These are phyloP conservation scores for Carassius carassius DNA, from an alignment of 2,113 vertebrate species.

Conservation along the genomic window DNA sequence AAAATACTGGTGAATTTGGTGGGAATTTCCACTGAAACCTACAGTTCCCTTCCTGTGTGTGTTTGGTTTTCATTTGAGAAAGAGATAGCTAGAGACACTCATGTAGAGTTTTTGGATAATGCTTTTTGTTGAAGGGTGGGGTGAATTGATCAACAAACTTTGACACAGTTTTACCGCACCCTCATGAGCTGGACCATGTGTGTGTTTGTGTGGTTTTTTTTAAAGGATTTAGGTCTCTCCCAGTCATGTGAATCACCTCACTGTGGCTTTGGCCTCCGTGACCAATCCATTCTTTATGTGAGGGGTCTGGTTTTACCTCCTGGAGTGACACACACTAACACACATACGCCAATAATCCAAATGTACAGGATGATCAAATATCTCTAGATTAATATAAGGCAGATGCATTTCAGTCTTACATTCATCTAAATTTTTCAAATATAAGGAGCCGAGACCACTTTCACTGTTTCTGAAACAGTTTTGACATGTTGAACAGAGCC, in stretches of 20 bases:
- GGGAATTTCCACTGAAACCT: background rate
- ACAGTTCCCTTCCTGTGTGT: slow-evolving; percentile 7
- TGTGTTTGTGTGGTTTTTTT: background rate
- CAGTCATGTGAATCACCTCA: background rate
- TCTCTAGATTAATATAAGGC: background rate
- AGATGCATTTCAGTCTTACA: background rate
- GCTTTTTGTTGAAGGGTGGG: slow-evolving; percentile 3
- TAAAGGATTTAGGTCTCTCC: background rate
- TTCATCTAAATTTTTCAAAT: background rate
- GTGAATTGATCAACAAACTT: background rate
- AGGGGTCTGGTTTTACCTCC: background rate
- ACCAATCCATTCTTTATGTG: background rate
- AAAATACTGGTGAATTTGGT: background rate
- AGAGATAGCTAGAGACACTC: background rate
- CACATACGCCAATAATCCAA: background rate
- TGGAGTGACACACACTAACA: background rate
- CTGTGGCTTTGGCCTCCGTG: background rate
- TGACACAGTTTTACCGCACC: slow-evolving; percentile 13
- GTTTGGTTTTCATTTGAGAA: slow-evolving; percentile 31
- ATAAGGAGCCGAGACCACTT: background rate
- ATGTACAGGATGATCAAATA: background rate
- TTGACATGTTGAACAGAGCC: slow-evolving; percentile 20
- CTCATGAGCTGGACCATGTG: background rate
- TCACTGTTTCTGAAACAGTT: slow-evolving; percentile 1
- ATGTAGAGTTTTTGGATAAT: slow-evolving; percentile 24